Conservation (phyloP, 2,113 vertebrate species). For the human (Homo sapiens) region DNA sequence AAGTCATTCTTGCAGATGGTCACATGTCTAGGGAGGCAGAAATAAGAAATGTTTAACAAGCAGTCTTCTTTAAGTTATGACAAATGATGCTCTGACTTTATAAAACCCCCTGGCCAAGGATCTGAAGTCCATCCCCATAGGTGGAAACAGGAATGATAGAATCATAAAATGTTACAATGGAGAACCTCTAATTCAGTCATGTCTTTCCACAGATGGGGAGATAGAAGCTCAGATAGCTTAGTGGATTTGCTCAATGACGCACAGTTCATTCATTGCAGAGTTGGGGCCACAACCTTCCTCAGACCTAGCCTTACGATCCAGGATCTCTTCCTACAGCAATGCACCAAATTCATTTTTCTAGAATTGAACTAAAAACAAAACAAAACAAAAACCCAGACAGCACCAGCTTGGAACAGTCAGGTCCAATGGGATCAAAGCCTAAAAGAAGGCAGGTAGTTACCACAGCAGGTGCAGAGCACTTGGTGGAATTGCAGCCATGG, state of each 20-base stretch:
- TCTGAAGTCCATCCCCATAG: neutral
- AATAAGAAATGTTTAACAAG: neutral
- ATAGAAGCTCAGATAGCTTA: neutral
- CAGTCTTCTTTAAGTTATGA: neutral
- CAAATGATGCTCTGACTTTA: neutral
- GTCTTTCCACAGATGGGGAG: neutral
- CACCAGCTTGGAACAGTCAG: neutral
- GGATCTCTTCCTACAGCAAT: neutral
- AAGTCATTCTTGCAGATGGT: neutral
- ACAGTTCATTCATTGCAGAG: neutral
- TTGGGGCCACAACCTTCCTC: neutral
- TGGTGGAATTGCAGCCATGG: neutral
- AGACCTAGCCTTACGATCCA: neutral
- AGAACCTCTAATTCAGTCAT: neutral
- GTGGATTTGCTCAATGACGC: neutral
- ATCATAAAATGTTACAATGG: neutral
- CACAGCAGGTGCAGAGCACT: neutral
- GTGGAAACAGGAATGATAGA: neutral
- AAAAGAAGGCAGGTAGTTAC: neutral
- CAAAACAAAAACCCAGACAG: neutral
- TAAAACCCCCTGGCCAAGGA: neutral
- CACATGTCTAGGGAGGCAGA: neutral
- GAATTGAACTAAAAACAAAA: neutral
- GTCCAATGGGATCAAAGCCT: neutral
- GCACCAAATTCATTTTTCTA: neutral